These are phyloP conservation scores for Trissoscelio sp. DNA, from an alignment of 2,888 invertebrate genomes.

Conservation along the genomic window DNA sequence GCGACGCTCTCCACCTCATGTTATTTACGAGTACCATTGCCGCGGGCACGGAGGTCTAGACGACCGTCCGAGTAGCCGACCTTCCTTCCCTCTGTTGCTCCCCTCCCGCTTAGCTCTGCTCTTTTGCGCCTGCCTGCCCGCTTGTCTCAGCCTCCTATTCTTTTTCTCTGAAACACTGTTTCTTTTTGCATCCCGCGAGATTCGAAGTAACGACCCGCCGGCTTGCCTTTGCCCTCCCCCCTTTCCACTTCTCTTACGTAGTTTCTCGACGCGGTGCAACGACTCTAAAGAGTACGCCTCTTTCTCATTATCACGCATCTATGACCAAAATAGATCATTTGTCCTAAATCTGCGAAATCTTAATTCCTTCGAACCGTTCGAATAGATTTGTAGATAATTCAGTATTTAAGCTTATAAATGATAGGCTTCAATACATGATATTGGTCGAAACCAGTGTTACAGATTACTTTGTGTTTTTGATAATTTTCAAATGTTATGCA, in stretches of 20 bases:
- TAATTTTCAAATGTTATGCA: background rate
- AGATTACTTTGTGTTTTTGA: background rate
- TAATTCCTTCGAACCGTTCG: constrained; percentile 2
- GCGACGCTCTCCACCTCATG: constrained; percentile 65
- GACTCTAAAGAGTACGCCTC: constrained; percentile 29
- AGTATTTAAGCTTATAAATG: background rate
- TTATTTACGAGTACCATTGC: constrained; percentile 73
- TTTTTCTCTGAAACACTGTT: constrained; percentile 64
- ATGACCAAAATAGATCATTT: constrained; percentile 51
- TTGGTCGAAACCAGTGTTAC: background rate
- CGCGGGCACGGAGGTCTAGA: constrained; percentile 73
- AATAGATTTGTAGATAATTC: background rate
- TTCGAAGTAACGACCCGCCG: constrained; percentile 68
- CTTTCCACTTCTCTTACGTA: constrained; percentile 49
- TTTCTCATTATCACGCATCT: constrained; percentile 53
- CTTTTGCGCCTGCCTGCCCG: constrained; percentile 56
- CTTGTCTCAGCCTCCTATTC: constrained; percentile 59
- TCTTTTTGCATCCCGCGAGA: constrained; percentile 67
- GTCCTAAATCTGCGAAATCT: constrained; percentile 31
- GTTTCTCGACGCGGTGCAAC: constrained; percentile 41
- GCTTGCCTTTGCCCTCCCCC: constrained; percentile 43
- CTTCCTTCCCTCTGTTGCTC: constrained; percentile 53
- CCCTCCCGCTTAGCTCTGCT: constrained; percentile 22
- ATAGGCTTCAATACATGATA: no score
- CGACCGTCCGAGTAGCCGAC: constrained; percentile 63